Conservation (phyloP, 2,888 invertebrate species). For the Stenichneumon culpator region DNA sequence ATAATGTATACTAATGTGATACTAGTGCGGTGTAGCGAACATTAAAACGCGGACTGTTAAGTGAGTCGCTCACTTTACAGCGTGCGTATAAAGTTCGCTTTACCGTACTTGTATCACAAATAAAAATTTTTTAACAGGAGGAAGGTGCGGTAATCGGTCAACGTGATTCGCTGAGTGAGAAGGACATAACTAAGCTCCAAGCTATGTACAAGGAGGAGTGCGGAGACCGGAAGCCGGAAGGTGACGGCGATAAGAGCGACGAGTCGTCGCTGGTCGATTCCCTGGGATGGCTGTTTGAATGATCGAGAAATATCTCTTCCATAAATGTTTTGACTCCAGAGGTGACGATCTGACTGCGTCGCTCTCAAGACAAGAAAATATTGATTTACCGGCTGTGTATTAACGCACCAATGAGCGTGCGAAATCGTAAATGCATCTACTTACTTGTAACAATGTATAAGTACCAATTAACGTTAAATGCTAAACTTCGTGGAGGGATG, state of each 20-base stretch:
- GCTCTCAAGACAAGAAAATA: neutral
- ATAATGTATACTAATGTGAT: no score
- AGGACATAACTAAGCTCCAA: constrained; percentile 87
- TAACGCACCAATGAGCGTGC: constrained; percentile 9
- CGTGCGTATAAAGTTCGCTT: no score
- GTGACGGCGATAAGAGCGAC: neutral
- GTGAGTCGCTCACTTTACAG: no score
- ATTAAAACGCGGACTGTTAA: no score
- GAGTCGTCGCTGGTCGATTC: constrained; percentile 38
- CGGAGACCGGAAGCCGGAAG: constrained; percentile 67
- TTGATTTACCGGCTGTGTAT: neutral
- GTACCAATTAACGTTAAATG: constrained; percentile 26
- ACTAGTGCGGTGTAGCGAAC: no score
- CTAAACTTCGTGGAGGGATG: neutral
- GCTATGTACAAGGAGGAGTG: constrained; percentile 87
- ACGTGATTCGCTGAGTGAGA: constrained; percentile 87
- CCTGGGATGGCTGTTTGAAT: constrained; percentile 38
- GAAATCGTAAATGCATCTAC: constrained; percentile 16
- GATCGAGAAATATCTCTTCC: neutral
- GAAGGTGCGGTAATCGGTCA: constrained; percentile 87
- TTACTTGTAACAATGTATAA: constrained; percentile 21
- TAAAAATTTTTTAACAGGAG: constrained; percentile 79
- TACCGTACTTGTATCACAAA: no score
- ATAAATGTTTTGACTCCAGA: neutral
- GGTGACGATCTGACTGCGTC: constrained; percentile 43